phyloP scores from a whole-genome alignment of 2,888 invertebrate genomes.

The Calameuta pallipes region DNA sequence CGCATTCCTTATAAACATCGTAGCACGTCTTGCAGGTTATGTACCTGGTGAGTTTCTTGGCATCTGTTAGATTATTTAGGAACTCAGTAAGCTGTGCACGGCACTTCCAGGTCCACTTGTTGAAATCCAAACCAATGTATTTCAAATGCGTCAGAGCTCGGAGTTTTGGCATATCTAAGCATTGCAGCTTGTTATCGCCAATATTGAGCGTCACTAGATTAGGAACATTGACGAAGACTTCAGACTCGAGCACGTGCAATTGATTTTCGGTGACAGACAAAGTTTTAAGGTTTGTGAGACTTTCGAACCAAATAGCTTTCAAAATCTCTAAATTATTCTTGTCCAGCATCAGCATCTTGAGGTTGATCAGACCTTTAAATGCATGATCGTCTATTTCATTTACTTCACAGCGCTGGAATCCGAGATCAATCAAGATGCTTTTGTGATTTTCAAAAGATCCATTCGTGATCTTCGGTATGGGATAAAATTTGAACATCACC shows the following conservation, averaged over 20 bases:
- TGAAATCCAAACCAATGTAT: neutral
- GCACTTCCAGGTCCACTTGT: constrained; percentile 10
- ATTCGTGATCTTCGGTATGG: constrained; percentile 19
- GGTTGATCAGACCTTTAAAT: constrained; percentile 26
- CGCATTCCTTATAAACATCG: neutral
- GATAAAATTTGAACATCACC: neutral
- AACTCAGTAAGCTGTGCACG: constrained; percentile 20
- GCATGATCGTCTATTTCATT: constrained; percentile 26
- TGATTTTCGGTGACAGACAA: constrained; percentile 14
- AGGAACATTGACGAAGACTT: constrained; percentile 28
- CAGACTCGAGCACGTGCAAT: constrained; percentile 27
- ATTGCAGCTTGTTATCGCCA: constrained; percentile 26
- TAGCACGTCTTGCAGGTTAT: neutral
- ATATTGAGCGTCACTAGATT: constrained; percentile 25
- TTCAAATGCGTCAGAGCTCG: constrained; percentile 12
- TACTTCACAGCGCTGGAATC: constrained; percentile 24
- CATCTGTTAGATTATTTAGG: constrained; percentile 5
- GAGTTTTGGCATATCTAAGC: constrained; percentile 25
- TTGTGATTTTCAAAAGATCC: constrained; percentile 19
- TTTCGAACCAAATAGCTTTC: constrained; percentile 29
- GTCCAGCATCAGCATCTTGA: constrained; percentile 24
- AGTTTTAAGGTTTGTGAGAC: constrained; percentile 22
- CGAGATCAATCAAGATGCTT: constrained; percentile 21
- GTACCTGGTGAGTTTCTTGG: neutral
- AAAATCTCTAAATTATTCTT: constrained; percentile 22